Percentiles rank a stretch among this genome's conserved stretches.
Conservation (phyloP, 1,140 invertebrate species). For the Conopomorpha cramerella region DNA sequence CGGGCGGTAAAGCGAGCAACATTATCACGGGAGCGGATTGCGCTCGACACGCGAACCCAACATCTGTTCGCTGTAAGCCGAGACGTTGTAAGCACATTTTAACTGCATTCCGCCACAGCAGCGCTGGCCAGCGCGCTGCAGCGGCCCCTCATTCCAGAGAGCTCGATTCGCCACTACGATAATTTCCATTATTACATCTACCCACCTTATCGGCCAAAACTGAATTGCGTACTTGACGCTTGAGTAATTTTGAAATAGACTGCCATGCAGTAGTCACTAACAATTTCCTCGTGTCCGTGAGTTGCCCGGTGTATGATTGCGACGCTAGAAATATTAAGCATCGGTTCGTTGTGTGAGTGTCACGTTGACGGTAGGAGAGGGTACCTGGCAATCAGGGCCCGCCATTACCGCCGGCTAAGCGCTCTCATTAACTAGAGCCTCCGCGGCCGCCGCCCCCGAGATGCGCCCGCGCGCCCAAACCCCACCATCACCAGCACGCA, state of each 20-base stretch:
- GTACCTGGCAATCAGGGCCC: slow-evolving; percentile 21
- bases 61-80: slow-evolving; percentile 18
- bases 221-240: too few relatives aligned
- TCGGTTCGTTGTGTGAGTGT: too few relatives aligned
- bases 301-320: too few relatives aligned
- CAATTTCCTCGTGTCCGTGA: slow-evolving; percentile 3
- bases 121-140: too few relatives aligned
- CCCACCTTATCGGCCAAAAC: too few relatives aligned
- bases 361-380: slow-evolving; percentile 14
- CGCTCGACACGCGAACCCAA: slow-evolving; percentile 18
- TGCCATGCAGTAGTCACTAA: slow-evolving; percentile 2
- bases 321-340: too few relatives aligned
- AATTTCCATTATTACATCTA: too few relatives aligned
- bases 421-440: slow-evolving; percentile 27
- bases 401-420: slow-evolving; percentile 25
- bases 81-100: slow-evolving; percentile 12
- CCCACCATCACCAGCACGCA: slow-evolving; percentile 6
- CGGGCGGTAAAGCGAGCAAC: not conserved
- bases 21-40: slow-evolving; percentile 10
- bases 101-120: slow-evolving; percentile 9
- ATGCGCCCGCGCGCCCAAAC: slow-evolving; percentile 5
- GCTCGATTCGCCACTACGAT: too few relatives aligned
- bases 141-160: too few relatives aligned
- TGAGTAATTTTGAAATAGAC: too few relatives aligned
- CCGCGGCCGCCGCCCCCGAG: slow-evolving; percentile 9